These are phyloP conservation scores for Symphodus melops DNA, from an alignment of 2,113 vertebrate species.

Conservation along the genomic window DNA sequence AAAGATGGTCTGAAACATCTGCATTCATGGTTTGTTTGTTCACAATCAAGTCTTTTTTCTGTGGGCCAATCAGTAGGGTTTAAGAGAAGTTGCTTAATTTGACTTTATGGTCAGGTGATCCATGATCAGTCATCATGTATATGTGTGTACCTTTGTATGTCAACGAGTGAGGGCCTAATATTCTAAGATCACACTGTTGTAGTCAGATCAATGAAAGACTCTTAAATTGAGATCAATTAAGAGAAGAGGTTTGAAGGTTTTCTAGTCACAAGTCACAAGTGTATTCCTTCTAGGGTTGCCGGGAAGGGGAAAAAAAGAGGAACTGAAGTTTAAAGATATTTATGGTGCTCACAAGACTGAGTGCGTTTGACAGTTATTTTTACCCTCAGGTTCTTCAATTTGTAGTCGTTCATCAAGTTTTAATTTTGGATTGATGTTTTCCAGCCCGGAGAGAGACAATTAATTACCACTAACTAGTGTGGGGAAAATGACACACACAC, in stretches of 20 bases:
- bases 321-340: not conserved
- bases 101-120: no score
- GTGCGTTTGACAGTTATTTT: slow-evolving; percentile 5
- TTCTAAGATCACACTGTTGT: no score
- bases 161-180: no score
- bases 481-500: slow-evolving; percentile 5
- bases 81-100: no score
- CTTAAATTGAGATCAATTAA: not conserved
- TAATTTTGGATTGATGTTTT: slow-evolving; percentile 62
- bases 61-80: no score
- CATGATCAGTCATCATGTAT: not conserved
- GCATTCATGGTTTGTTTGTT: no score
- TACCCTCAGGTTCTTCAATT: slow-evolving; percentile 43
- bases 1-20: no score
- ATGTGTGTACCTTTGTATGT: not conserved
- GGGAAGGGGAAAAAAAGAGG: not conserved
- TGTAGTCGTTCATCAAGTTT: slow-evolving; percentile 55
- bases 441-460: slow-evolving; percentile 29
- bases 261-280: not conserved
- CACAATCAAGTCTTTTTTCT: no score
- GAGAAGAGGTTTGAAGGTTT: no score
- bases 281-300: not conserved
- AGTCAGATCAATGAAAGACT: not conserved
- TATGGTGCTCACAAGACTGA: slow-evolving; percentile 17
- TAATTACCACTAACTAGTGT: slow-evolving; percentile 47